Evolutionary conservation across 1,140 invertebrate genomes (phyloP), one percentile per base, ranked within the genome.

Genomic region (Arctopsyche grandis): DNA sequence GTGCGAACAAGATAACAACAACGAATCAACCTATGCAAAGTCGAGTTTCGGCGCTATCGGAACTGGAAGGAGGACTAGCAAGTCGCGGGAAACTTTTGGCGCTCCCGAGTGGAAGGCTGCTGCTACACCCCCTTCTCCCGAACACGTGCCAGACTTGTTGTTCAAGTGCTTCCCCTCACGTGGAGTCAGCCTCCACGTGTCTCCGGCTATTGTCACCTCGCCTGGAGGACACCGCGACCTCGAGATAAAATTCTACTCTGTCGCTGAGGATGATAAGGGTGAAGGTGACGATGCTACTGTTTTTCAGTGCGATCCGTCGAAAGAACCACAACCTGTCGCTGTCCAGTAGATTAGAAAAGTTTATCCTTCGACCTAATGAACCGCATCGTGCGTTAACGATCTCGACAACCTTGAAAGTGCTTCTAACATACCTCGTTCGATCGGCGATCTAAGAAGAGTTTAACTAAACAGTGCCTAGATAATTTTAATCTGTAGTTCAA

Each of bases 201-300:
- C 93, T 0, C 93, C 93, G 14, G 92, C 94, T 83, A 94, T 94
- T 77, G 92, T 94, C 43, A 94, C 93, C 21, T 94, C 93, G 76
- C 90, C 91, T 63, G 93, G 94, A 84, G 93, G 93, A 4, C 93
- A 94, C 83, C 88, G 93, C 66, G 93, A 94, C 85, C 86, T 94
- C 82, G 93, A 95, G 86, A 94, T 94, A 83, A 93, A 93, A 83
- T 92, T 94, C 85, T 94, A 92, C 85, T 92, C 91, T 71, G 89
- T 66, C 9, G 9, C 63, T 10, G 63, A 66, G 12, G 10, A 66
- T 3, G 24, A 22, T 0, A 66, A 66, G 24, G 7, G 21, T 0
- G 9, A 9, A 26, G 24, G 12, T 29, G 26, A 66, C 26, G 9
- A 9, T 1, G 63, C 63, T 63, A 63, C 16, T 22, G 56, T 38